A percentile compares a stretch with the other conserved stretches of the same genome.
phyloP scores from a whole-genome alignment of 2,888 invertebrate genomes.

The Sinopyrophorus schimmeli region DNA sequence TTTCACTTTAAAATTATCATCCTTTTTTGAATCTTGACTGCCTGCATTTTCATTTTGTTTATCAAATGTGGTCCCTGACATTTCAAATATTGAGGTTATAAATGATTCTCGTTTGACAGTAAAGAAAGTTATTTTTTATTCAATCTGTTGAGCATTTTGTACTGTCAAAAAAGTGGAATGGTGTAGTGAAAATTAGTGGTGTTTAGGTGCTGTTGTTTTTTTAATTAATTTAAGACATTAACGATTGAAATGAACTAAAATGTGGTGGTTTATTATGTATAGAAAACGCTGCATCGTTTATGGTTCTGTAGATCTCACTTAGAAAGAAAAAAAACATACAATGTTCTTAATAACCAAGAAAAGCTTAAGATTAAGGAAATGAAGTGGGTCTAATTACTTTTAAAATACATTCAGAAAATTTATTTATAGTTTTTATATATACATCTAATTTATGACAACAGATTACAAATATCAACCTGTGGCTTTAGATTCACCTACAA shows the following conservation, averaged over 20 bases:
- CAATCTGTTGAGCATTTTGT: constrained; percentile 7
- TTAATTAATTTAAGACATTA: constrained; percentile 23
- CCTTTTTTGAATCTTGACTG: background rate
- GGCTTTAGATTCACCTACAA: constrained; percentile 38
- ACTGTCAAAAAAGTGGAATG: constrained; percentile 19
- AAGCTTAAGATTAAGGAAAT: constrained; percentile 12
- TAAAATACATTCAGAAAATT: constrained; percentile 15
- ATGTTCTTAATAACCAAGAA: constrained; percentile 11
- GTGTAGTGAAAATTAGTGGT: constrained; percentile 13
- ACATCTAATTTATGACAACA: constrained; percentile 41
- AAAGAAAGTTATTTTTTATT: background rate
- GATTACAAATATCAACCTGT: constrained; percentile 40
- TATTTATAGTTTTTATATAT: constrained; percentile 12
- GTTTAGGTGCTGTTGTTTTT: constrained; percentile 4
- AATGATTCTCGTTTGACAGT: background rate
- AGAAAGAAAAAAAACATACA: constrained; percentile 14
- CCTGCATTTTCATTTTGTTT: background rate
- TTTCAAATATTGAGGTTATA: constrained; percentile 11
- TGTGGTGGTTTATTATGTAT: constrained; percentile 20
- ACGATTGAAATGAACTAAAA: constrained; percentile 25
- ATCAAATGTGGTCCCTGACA: constrained; percentile 9
- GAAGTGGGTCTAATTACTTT: constrained; percentile 24
- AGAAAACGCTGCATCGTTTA: constrained; percentile 11
- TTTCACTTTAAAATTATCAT: constrained; percentile 32
- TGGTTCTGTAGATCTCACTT: constrained; percentile 21